A percentile compares a stretch with the other conserved stretches of the same genome.
Evolutionary conservation across 2,888 invertebrate genomes (phyloP).

Genomic region (Plemyria rubiginata): DNA sequence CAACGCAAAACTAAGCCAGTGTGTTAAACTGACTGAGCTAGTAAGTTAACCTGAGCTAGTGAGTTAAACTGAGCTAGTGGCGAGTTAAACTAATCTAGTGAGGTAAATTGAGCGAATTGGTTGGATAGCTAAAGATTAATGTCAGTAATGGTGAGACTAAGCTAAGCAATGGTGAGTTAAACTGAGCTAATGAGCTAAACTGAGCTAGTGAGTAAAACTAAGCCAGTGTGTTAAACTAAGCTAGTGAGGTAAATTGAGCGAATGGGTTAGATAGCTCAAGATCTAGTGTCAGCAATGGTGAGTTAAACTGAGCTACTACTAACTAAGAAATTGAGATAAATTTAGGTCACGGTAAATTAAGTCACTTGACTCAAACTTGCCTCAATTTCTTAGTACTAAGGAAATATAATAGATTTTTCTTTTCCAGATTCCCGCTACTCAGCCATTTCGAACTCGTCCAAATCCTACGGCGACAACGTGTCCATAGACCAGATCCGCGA

Average conservation of each 20-base stretch:
- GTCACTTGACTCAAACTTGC: too few relatives aligned
- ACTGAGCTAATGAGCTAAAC: conserved; percentile 1
- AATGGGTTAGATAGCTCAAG: conserved; percentile 86
- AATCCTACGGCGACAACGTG: conserved; percentile 84
- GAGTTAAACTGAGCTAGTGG: too few relatives aligned
- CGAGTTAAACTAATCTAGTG: too few relatives aligned
- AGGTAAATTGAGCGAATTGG: too few relatives aligned
- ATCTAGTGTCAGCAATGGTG: conserved; percentile 76
- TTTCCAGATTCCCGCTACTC: conserved; percentile 76
- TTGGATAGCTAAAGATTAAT: conserved; percentile 89
- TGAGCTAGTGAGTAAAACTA: conserved; percentile 85
- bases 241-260: too few relatives aligned
- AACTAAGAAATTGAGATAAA: too few relatives aligned
- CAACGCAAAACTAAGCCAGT: conserved; percentile 57
- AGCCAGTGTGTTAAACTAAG: conserved; percentile 71
- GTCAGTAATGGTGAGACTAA: conserved; percentile 84
- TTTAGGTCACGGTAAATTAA: too few relatives aligned
- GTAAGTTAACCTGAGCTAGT: too few relatives aligned
- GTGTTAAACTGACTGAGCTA: background rate
- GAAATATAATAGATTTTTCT: too few relatives aligned
- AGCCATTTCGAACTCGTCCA: conserved; percentile 78
- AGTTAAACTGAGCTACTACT: conserved; percentile 2
- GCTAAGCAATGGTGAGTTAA: conserved; percentile 1
- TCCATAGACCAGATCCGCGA: conserved; percentile 89
- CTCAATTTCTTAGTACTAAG: too few relatives aligned